phyloP scores from a whole-genome alignment of 2,888 invertebrate genomes.

The Agonopterix heracliana region DNA sequence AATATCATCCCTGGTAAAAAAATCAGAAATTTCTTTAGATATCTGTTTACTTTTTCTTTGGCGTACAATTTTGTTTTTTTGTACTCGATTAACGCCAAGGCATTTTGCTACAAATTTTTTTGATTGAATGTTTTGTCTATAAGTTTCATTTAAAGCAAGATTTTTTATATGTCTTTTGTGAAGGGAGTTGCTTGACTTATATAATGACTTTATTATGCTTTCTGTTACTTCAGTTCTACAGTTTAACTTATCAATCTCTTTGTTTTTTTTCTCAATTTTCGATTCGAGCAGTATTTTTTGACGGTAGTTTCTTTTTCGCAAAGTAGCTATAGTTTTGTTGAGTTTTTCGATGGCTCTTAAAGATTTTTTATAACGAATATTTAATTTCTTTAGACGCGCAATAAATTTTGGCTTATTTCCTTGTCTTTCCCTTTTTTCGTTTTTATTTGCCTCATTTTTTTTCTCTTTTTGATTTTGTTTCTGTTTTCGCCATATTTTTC shows the following conservation, averaged over 20 bases:
- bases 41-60: background rate
- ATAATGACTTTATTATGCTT: conserved; percentile 1
- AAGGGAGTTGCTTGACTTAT: conserved; percentile 1
- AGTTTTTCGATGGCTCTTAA: conserved; percentile 3
- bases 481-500: conserved; percentile 6
- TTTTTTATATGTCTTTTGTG: conserved; percentile 5
- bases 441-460: conserved; percentile 2
- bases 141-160: background rate
- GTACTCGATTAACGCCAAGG: no score
- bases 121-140: background rate
- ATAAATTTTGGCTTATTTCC: no score
- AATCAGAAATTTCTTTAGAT: no score
- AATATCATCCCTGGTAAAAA: conserved; percentile 4
- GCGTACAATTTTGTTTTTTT: no score
- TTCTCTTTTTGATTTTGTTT: conserved; percentile 7
- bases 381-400: conserved; percentile 4
- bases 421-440: conserved; percentile 5
- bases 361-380: conserved; percentile 3
- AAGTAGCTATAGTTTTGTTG: conserved; percentile 4
- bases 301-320: conserved; percentile 3
- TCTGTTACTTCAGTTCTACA: conserved; percentile 6
- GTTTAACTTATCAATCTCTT: conserved; percentile 2
- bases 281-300: conserved; percentile 1
- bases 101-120: no score
- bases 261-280: conserved; percentile 3